Evolutionary conservation across 2,797 vertebrate genomes (phyloP), one percentile per base, ranked within the genome.

Genomic region (Sarcophilus harrisii): DNA sequence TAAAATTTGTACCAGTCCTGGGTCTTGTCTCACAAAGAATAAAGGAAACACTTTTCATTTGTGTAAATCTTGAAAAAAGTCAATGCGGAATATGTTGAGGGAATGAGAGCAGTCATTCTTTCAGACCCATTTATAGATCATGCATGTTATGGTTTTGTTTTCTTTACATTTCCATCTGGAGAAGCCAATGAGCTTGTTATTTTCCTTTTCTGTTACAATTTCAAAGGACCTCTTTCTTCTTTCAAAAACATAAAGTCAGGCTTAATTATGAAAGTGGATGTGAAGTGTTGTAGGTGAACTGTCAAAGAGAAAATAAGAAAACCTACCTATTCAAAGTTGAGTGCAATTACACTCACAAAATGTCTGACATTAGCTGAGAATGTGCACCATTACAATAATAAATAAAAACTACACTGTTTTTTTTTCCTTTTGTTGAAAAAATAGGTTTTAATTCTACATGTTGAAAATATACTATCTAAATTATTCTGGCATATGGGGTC

Each of bases 181-280:
- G 30, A 95, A 94, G 66, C 90, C 59, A 91, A 87, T 73, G 66
- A 66, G 18, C 58, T 92, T 95, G 90, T 91, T 95, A 45, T 16
- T 55, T 91, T 27, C 59, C 66, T 89, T 81, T 94, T 93, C 1
- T 5, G n/a, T 93, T 92, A 91, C 90, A 58, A 32, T 92, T 94
- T 95, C 94, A 94, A 94, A 94, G 52, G 89, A 91, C n/a, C 32
- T 21, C 4, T 30, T 4, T 90, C 92, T 93, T 57, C 66, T 57
- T 66, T 96, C 45, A 93, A 94, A 30, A 54, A 29, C 91, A 87
- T 92, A 66, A 94, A 92, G 49, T 58, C 91, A 81, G 60, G 45
- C 28, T 93, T 96, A 93, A 90, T 91, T 57, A 92, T 96, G 38
- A 87, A 96, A 95, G 66, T 29, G 92, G 91, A 13, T 91, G 57